A percentile compares a stretch with the other conserved stretches of the same genome.
phyloP scores from a whole-genome alignment of 2,797 vertebrate species.

The Rhinogobio ventralis region DNA sequence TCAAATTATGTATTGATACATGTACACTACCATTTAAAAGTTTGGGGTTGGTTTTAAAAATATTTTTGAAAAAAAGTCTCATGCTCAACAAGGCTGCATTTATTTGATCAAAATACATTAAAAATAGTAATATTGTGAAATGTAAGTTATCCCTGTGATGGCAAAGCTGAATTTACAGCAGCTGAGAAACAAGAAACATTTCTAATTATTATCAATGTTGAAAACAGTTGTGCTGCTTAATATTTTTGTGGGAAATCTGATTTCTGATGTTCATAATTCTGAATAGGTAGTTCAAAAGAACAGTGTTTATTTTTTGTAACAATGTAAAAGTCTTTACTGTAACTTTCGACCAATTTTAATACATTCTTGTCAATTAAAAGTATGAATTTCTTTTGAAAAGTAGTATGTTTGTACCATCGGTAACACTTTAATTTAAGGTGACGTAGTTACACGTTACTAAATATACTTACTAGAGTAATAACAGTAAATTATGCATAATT shows the following conservation, averaged over 20 bases:
- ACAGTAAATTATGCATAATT: too few species aligned
- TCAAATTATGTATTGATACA: neutral
- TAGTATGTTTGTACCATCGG: neutral
- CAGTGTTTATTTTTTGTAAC: neutral
- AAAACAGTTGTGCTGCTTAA: too few species aligned
- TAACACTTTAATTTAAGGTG: too few species aligned
- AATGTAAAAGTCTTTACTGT: neutral
- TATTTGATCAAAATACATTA: neutral
- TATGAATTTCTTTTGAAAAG: neutral
- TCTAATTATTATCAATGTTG: neutral
- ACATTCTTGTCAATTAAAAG: neutral
- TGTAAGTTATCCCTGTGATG: neutral
- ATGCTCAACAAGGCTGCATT: neutral
- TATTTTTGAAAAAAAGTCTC: neutral
- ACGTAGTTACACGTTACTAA: too few species aligned
- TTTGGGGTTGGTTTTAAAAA: neutral
- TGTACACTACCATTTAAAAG: neutral
- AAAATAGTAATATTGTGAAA: neutral
- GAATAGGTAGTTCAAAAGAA: neutral
- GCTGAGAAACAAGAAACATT: neutral
- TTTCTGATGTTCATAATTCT: neutral
- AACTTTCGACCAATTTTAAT: neutral
- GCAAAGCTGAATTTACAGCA: neutral
- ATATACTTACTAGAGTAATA: too few species aligned
- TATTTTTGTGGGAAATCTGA: too few species aligned